Evolutionary conservation across 23 tunicate species (phyloP), one percentile per base, ranked within the genome.

Genomic region (Styela clava): DNA sequence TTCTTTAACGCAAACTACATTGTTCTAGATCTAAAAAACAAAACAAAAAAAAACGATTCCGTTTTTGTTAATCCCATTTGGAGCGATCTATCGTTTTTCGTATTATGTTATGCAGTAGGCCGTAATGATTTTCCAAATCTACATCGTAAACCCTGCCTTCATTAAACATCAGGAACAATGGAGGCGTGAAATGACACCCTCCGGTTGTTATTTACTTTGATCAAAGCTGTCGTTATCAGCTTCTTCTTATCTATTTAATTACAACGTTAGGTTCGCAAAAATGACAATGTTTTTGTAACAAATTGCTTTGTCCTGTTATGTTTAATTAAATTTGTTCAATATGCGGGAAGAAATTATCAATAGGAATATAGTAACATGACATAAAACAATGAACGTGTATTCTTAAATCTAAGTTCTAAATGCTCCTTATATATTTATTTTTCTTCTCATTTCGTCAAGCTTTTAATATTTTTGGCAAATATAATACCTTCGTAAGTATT

Each of bases 121-220:
- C 71, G 71, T 29, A 67, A 29, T 67, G 71, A 25, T 24, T 25
- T 25, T 29, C 16, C 71, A 44, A 44, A 44, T 44, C 56, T 44
- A 44, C 9, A 44, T 44, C 7, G 12, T 44, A 12, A 25, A 16
- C 24, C 71, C 12, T 67, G 31, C 71, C 22, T 67, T 67, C n/a
- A 29, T 18, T 67, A 27, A 27, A 67, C 22, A 67, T 16, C 21
- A 29, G 22, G 22, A 67, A 67, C 71, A 67, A 67, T 18, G 23
- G 2, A 67, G 71, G 71, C 71, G 71, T 67, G 71, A 67, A 67
- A 67, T 67, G 31, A 29, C 16, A 22, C 71, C 31, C 71, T 29
- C 71, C 71, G 71, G 30, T 67, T 22, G 71, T 24, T 67, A 67
- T 22, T 18, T 12, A 16, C 30, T 25, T 27, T 1, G 71, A 67